A percentile compares a stretch with the other conserved stretches of the same genome.
Evolutionary conservation across 1,140 invertebrate species (phyloP).

Genomic region (Drosophila pectinifera): DNA sequence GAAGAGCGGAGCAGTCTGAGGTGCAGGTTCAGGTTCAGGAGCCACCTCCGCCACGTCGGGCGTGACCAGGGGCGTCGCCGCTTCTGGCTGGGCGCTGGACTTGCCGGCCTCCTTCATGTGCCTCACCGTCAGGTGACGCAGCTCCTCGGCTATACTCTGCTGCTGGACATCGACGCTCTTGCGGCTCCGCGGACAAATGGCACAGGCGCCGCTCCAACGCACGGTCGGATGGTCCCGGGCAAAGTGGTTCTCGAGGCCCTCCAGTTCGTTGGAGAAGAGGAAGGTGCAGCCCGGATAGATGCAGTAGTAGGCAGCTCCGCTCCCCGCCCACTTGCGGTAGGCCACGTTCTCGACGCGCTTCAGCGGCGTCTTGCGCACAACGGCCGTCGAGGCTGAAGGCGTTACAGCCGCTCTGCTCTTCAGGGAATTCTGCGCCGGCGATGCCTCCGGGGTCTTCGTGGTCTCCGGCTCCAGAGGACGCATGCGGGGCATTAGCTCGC

Average conservation of each 20-base stretch:
- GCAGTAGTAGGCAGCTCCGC: constrained; percentile 51
- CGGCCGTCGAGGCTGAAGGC: background rate
- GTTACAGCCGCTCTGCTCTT: background rate
- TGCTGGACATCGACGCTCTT: too few species aligned
- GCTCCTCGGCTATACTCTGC: constrained; percentile 23
- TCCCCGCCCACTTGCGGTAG: constrained; percentile 18
- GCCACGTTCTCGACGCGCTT: constrained; percentile 57
- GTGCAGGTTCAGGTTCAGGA: background rate
- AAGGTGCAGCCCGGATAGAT: constrained; percentile 48
- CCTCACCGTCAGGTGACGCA: constrained; percentile 39
- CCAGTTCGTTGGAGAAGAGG: constrained; percentile 62
- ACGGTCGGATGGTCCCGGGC: constrained; percentile 46
- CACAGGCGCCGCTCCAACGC: constrained; percentile 63
- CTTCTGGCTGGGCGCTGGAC: too few species aligned
- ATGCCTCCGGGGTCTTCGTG: background rate
- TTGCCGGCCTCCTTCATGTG: constrained; percentile 21
- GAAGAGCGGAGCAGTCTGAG: constrained; percentile 4
- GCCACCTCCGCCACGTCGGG: background rate
- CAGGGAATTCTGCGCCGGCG: too few species aligned
- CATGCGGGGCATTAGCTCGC: constrained; percentile 33
- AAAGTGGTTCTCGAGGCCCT: constrained; percentile 66
- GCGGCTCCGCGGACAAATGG: constrained; percentile 23
- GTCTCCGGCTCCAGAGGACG: constrained; percentile 15
- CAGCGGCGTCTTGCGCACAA: background rate
- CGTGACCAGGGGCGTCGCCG: background rate